These are phyloP conservation scores for Metalampra italica DNA, from an alignment of 2,888 invertebrate genomes.

Conservation along the genomic window DNA sequence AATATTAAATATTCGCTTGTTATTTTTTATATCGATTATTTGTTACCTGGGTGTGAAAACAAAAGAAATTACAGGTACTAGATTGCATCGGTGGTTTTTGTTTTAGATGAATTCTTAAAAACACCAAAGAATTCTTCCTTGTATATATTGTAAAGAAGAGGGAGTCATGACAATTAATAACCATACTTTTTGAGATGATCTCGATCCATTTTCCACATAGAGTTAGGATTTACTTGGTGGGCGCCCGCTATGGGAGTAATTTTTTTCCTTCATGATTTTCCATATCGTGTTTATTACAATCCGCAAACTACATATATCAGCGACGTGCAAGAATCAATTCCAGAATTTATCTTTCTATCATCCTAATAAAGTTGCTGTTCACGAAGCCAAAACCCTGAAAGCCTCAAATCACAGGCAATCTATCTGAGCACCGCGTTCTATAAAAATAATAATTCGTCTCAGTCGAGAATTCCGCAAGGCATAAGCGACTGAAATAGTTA, in stretches of 20 bases:
- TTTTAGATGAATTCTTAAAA: background rate
- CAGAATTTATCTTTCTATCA: conserved; percentile 25
- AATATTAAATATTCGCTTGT: conserved; percentile 23
- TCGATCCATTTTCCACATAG: too few species aligned
- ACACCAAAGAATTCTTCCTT: too few species aligned
- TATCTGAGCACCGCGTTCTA: conserved; percentile 62
- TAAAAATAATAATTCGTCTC: conserved; percentile 74
- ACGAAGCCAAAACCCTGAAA: conserved; percentile 50
- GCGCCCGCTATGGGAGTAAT: too few species aligned
- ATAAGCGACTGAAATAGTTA: conserved; percentile 9
- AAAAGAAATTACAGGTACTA: conserved; percentile 7
- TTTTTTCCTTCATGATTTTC: background rate
- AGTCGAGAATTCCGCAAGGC: conserved; percentile 22
- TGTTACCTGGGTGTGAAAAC: conserved; percentile 22
- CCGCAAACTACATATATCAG: background rate
- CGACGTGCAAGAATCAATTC: conserved; percentile 10
- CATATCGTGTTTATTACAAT: background rate
- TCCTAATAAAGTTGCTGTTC: conserved; percentile 38
- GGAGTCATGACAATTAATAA: too few species aligned
- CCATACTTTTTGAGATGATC: too few species aligned
- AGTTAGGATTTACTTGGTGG: too few species aligned
- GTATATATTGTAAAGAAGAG: too few species aligned
- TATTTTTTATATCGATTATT: conserved; percentile 21
- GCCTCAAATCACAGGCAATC: conserved; percentile 68
- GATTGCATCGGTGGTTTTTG: background rate